Evolutionary conservation across 2,113 vertebrate species (phyloP), one percentile per base, ranked within the genome.

Genomic region (Pachycephala philippinensis): DNA sequence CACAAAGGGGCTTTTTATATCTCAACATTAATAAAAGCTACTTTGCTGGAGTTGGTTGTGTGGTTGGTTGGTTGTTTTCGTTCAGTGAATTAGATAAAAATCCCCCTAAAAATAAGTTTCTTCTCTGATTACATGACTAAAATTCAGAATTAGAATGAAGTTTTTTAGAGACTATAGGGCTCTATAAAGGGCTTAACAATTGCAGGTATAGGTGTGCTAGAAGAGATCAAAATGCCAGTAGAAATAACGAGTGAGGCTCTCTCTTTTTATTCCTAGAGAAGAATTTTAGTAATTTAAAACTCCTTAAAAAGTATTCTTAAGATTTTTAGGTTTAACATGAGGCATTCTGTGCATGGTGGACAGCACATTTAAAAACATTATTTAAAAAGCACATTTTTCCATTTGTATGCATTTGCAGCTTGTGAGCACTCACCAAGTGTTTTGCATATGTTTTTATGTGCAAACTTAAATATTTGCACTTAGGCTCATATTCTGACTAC

Each of bases 1-100:
- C 18, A 82, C 76, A 78, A 96, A 93, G 74, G 37, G n/a, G 17
- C 24, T 96, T 95, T 94, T 85, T 26, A 53, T 79, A 87, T 81
- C 76, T 69, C 45, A 88, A 37, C 92, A 90, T 92, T 92, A 94
- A 97, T 97, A 94, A 96, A 87, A 95, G 33, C 44, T n/a, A 54
- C 61, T 84, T 94, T 72, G 64, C 60, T 89, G 74, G 70, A 80
- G 22, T n/a, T 54, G 49, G n/a, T 64, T 74, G 18, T 28, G 28
- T 64, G 81, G 40, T 64, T 74, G n/a, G n/a, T 64, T 54, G 40
- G 33, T 93, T 65, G 74, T 69, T 96, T 95, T 84, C 18, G 14
- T 87, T 83, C 40, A 77, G 27, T 77, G 63, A 28, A 44, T 68
- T 76, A 47, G 49, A 65, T 33, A 90, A 90, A 57, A 87, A 89